Evolutionary conservation across 2,888 invertebrate species (phyloP).

Genomic region (Ceramica pisi): DNA sequence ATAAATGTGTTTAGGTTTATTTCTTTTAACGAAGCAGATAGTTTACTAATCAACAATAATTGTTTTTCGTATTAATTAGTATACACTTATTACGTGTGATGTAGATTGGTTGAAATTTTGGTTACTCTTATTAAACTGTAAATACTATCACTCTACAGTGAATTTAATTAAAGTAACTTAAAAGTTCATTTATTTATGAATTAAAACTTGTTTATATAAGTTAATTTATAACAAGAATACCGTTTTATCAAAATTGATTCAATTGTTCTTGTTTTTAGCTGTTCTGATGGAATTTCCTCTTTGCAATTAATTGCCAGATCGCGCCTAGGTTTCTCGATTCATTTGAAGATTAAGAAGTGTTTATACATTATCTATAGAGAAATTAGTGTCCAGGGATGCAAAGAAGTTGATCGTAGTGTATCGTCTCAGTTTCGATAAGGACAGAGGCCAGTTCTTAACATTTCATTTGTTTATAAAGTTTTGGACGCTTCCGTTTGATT

Average conservation of each 20-base stretch:
- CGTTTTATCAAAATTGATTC: not conserved
- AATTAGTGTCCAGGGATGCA: not conserved
- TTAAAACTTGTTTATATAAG: not conserved
- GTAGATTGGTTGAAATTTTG: not conserved
- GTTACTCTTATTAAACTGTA: not conserved
- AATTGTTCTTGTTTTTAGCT: not conserved
- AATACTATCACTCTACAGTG: not conserved
- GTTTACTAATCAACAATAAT: not conserved
- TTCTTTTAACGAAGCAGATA: not conserved
- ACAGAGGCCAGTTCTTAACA: not conserved
- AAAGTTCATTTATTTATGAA: not conserved
- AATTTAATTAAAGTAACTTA: not conserved
- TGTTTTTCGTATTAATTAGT: not conserved
- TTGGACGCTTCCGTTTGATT: not conserved
- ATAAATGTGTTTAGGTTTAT: not conserved
- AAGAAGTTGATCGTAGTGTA: not conserved
- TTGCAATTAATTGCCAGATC: not conserved
- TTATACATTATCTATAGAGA: not conserved
- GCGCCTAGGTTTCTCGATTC: not conserved
- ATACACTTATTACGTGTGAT: not conserved
- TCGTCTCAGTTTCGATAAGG: not conserved
- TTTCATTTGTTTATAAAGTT: conserved; percentile 7
- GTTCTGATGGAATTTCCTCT: not conserved
- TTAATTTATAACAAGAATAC: not conserved
- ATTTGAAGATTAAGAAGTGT: not conserved